Evolutionary conservation across 2,888 invertebrate species (phyloP), one percentile per base, ranked within the genome.

Genomic region (Oxytorus armatus): DNA sequence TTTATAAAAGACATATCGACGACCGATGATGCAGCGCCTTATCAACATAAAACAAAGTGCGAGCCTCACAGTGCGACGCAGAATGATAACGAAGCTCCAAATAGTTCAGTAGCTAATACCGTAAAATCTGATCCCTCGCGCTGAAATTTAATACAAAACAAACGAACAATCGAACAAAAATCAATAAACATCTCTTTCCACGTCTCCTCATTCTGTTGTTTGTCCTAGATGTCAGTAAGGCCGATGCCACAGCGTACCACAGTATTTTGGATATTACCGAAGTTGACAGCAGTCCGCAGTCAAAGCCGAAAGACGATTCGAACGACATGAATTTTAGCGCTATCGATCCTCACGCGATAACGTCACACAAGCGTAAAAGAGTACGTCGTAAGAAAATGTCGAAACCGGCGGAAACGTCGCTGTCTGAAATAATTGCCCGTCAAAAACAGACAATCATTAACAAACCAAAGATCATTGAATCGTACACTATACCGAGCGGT

Each of bases 361-460:
- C 68, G 2, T 4, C 18, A 1, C 77, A 70, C 8, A 84, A 81
- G 36, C 81, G 84, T 21, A 81, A 83, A 47, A 61, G 82, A 73
- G 68, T 70, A 42, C 77, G 79, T 33, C 74, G 79, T 36, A 80
- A 84, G 78, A 86, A 82, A 77, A 66, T 70, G 23, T 75, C 73
- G 49, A 59, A 81, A 74, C 36, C 80, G 76, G 69, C 57, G 69
- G 55, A 82, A 69, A 21, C n/a, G 66, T 23, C 80, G 33, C 14
- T 16, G 14, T n/a, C 18, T 18, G 79, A 80, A 36, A 81, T 23
- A 4, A n/a, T 21, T 0, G 18, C 33, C 18, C 11, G 18, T 1
- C n/a, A 61, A 1, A 16, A 39, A n/a, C 16, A 68, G 10, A 10
- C 57, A 11, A 39, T n/a, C n/a, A 1, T n/a, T 0, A 16, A 59